phyloP scores from a whole-genome alignment of 2,888 invertebrate species.

The Tiliacea aurago region DNA sequence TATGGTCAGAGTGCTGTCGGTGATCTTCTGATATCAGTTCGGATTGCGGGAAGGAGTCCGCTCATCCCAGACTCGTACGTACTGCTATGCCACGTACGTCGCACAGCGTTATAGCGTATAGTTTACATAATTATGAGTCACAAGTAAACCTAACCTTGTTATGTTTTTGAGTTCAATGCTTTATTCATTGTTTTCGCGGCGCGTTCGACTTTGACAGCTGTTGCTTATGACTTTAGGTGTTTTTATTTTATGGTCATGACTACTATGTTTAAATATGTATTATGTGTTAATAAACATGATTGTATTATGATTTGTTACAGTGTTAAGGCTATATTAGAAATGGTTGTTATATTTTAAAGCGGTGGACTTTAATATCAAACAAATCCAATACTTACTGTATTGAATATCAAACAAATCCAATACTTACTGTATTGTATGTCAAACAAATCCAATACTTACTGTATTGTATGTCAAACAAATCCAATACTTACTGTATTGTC shows the following conservation, averaged over 20 bases:
- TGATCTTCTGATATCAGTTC: not conserved
- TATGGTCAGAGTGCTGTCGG: not conserved
- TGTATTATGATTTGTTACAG: not conserved
- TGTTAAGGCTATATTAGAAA: too few species aligned
- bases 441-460: too few species aligned
- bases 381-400: too few species aligned
- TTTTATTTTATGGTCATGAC: conserved; percentile 1
- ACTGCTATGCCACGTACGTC: too few species aligned
- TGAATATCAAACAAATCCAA: too few species aligned
- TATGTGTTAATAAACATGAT: conserved; percentile 7
- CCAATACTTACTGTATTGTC: too few species aligned
- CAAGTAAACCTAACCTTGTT: conserved; percentile 12
- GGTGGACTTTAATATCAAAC: too few species aligned
- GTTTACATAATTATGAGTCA: conserved; percentile 24
- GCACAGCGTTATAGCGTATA: not conserved
- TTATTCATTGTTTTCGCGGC: conserved; percentile 30
- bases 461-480: too few species aligned
- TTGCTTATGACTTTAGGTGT: not conserved
- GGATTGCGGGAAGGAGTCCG: not conserved
- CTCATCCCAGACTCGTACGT: not conserved
- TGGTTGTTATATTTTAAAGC: too few species aligned
- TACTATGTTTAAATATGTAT: too few species aligned
- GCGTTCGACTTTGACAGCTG: not conserved
- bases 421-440: too few species aligned
- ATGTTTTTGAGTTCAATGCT: conserved; percentile 37